Percentiles rank a stretch among this genome's conserved stretches.
Conservation (phyloP, 2,797 vertebrate genomes). For the Mormyrops boulengeri region DNA sequence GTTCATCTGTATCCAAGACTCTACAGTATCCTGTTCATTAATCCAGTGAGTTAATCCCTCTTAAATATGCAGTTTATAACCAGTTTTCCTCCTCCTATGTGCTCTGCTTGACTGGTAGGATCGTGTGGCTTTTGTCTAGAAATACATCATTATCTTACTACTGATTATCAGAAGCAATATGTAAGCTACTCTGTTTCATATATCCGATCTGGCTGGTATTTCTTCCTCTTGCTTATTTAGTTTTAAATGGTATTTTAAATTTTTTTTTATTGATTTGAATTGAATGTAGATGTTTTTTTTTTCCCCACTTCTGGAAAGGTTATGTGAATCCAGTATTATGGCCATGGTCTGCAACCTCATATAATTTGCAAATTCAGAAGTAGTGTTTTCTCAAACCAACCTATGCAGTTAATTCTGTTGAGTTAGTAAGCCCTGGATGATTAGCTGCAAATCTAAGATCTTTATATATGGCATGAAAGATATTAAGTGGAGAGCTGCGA, state of each 20-base stretch:
- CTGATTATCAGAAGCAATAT: constrained; percentile 1
- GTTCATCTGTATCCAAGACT: neutral
- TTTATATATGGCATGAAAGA: neutral
- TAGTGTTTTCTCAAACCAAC: neutral
- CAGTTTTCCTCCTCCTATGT: neutral
- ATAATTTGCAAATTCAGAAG: neutral
- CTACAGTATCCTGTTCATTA: neutral
- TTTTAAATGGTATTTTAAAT: neutral
- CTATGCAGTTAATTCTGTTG: neutral
- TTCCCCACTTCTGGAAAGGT: neutral
- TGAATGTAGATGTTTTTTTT: neutral
- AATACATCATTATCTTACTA: neutral
- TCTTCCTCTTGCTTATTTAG: neutral
- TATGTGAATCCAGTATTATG: neutral
- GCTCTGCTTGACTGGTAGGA: neutral
- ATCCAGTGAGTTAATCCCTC: neutral
- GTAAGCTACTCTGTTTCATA: neutral
- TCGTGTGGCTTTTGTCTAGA: neutral
- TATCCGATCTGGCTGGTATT: neutral
- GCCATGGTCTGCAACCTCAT: neutral
- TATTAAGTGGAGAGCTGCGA: neutral
- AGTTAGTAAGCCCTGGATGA: neutral
- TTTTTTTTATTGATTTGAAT: neutral
- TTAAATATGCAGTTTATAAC: neutral
- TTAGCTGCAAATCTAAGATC: neutral